These are phyloP conservation scores for Sebastiscus albofasciatus DNA, from an alignment of 2,797 vertebrate genomes.

Conservation along the genomic window DNA sequence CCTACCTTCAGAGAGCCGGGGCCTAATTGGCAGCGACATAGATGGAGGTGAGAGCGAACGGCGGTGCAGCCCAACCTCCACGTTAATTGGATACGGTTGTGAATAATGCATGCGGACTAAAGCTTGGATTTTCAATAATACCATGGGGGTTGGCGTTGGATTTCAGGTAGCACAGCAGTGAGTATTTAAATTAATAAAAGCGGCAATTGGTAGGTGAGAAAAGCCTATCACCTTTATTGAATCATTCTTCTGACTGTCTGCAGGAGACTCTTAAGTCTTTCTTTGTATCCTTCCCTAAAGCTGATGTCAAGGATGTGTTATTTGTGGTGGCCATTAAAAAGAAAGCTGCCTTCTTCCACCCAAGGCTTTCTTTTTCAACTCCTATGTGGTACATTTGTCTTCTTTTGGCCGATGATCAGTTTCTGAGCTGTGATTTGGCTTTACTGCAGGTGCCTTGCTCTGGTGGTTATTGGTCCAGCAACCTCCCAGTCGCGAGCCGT, in stretches of 20 bases:
- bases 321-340: constrained; percentile 39
- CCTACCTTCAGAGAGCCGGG: constrained; percentile 58
- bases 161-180: constrained; percentile 54
- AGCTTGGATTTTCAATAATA: constrained; percentile 80
- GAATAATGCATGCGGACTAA: constrained; percentile 83
- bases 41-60: constrained; percentile 58
- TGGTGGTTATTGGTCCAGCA: neutral
- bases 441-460: neutral
- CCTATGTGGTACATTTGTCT: neutral
- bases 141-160: constrained; percentile 36
- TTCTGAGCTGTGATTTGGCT: neutral
- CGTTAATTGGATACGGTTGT: constrained; percentile 80
- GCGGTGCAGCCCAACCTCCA: constrained; percentile 43
- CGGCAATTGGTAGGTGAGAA: constrained; percentile 38
- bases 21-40: constrained; percentile 72
- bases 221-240: constrained; percentile 53
- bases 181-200: constrained; percentile 69
- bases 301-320: constrained; percentile 31
- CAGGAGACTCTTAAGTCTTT: constrained; percentile 24
- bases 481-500: neutral
- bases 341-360: constrained; percentile 6
- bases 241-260: constrained; percentile 52
- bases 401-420: neutral
- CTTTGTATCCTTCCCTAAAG: constrained; percentile 27
- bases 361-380: neutral